phyloP scores from a whole-genome alignment of 1,140 invertebrate species.

The Heliothis subflexa region DNA sequence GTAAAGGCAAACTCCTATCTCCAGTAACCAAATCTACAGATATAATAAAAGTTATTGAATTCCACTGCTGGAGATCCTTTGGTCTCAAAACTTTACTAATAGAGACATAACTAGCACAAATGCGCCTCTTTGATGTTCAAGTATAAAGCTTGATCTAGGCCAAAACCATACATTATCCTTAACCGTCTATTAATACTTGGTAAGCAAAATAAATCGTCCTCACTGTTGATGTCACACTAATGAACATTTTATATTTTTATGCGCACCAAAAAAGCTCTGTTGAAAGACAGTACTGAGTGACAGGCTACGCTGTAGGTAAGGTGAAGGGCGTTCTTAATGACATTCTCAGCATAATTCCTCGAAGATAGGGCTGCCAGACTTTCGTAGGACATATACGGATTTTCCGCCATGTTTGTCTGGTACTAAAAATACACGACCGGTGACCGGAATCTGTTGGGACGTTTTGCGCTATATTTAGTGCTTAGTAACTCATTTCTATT shows the following conservation, averaged over 20 bases:
- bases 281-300: conserved; percentile 76
- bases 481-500: too few relatives aligned
- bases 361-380: conserved; percentile 19
- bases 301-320: conserved; percentile 78
- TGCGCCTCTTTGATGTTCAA: background rate
- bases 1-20: too few relatives aligned
- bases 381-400: conserved; percentile 12
- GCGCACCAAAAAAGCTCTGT: conserved; percentile 56
- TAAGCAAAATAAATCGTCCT: conserved; percentile 49
- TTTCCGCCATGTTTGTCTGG: conserved; percentile 7
- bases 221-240: conserved; percentile 65
- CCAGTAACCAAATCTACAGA: too few relatives aligned
- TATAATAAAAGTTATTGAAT: too few relatives aligned
- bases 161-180: conserved; percentile 2
- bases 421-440: background rate
- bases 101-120: too few relatives aligned
- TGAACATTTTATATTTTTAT: conserved; percentile 78
- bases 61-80: too few relatives aligned
- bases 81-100: too few relatives aligned
- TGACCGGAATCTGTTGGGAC: conserved; percentile 2
- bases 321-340: conserved; percentile 70
- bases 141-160: background rate
- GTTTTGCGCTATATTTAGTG: background rate
- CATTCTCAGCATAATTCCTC: conserved; percentile 59
- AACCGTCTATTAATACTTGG: conserved; percentile 28